Conservation (phyloP, 2,888 invertebrate genomes). For the Empis livida region DNA sequence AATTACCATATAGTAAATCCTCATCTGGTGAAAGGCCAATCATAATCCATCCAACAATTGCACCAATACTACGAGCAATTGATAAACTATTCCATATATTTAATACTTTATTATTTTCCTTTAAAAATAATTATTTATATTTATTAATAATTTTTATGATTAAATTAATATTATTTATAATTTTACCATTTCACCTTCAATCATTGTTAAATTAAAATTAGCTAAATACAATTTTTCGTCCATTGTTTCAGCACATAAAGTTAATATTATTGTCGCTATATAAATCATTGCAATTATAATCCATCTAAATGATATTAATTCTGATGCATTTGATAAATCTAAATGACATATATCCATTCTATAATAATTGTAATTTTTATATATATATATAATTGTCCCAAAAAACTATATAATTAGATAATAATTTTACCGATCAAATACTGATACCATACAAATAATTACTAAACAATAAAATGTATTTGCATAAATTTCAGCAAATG, state of each 20-base stretch:
- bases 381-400: too few species aligned
- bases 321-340: conserved; percentile 31
- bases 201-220: conserved; percentile 29
- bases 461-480: conserved; percentile 41
- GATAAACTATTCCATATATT: conserved; percentile 42
- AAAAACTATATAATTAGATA: not conserved
- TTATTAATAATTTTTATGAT: not conserved
- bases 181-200: conserved; percentile 32
- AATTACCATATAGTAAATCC: conserved; percentile 39
- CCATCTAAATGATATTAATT: conserved; percentile 35
- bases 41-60: conserved; percentile 42
- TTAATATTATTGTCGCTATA: conserved; percentile 36
- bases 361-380: too few species aligned
- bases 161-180: conserved; percentile 1
- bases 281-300: conserved; percentile 37
- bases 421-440: conserved; percentile 39
- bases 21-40: conserved; percentile 40
- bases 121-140: not conserved
- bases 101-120: conserved; percentile 36
- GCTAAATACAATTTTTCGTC: conserved; percentile 32
- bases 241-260: conserved; percentile 34
- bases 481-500: conserved; percentile 34
- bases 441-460: conserved; percentile 41
- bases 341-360: conserved; percentile 36
- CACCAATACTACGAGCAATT: conserved; percentile 40